Evolutionary conservation across 2,113 vertebrate genomes (phyloP), one percentile per base, ranked within the genome.

Genomic region (Geothlypis trichas): DNA sequence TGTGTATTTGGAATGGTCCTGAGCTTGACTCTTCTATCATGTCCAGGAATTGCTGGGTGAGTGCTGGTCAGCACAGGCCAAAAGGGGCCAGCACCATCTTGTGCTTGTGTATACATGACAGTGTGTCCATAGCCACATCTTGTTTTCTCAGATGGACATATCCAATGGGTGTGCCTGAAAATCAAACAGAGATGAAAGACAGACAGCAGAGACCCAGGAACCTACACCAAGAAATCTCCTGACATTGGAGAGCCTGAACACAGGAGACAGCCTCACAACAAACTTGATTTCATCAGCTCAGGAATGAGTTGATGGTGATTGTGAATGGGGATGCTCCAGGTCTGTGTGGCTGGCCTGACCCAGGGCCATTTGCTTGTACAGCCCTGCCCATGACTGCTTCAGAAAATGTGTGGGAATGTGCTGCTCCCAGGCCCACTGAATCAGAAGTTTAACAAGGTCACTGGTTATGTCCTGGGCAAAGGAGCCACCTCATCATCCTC

Each of bases 401-500:
- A 67, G 47, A 82, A 82, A 77, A 46, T 10, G 15, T 15, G 19
- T 42, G 42, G n/a, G 27, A 31, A 62, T 75, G 13, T 31, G 21
- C 42, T 86, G 7, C 5, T 69, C 8, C 33, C 5, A 4, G 27
- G 22, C 9, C 49, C 31, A 20, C 1, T 39, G 37, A 39, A 15
- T 9, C 44, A 66, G 46, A 87, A 20, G 4, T 44, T 63, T 30
- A 62, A 49, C 0, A 4, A 82, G 10, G 17, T 27, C 44, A 54
- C 41, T 52, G 11, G 3, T 8, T 33, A 15, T 4, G 2, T 21
- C 14, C 42, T 44, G 10, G 13, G 8, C 7, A 19, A 75, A 83
- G 39, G 18, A 80, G 15, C 10, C 7, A 4, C 39, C 14, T 73
- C 21, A 8, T 39, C 0, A 0, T 33, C 22, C 31, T 31, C n/a